Conservation (phyloP, 1,140 invertebrate species). For the Drosophila hydei region DNA sequence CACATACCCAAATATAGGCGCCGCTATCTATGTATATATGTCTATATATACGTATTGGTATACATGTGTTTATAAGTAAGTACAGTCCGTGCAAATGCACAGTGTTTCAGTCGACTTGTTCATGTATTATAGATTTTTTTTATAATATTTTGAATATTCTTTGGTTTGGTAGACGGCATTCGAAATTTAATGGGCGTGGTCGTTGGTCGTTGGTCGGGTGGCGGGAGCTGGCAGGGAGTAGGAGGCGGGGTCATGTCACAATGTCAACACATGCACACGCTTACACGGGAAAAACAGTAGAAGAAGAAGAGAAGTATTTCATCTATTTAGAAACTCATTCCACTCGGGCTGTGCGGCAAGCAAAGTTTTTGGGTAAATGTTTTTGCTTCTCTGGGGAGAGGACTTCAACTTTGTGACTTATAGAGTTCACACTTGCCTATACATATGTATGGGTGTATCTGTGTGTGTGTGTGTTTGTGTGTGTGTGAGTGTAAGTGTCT, state of each 20-base stretch:
- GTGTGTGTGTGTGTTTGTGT: background rate
- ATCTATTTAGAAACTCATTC: conserved; percentile 35
- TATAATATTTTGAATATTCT: conserved; percentile 28
- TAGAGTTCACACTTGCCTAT: conserved; percentile 6
- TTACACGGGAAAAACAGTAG: background rate
- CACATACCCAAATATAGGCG: too few species aligned
- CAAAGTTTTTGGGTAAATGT: conserved; percentile 16
- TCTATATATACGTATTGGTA: conserved; percentile 21
- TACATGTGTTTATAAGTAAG: conserved; percentile 41
- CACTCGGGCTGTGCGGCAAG: conserved; percentile 38
- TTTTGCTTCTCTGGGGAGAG: too few species aligned
- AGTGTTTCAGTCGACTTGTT: conserved; percentile 69
- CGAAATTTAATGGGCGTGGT: conserved; percentile 23
- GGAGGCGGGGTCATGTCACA: conserved; percentile 23
- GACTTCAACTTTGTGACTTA: too few species aligned
- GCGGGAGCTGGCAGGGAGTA: background rate
- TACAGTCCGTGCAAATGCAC: conserved; percentile 61
- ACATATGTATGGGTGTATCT: background rate
- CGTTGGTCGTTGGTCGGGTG: too few species aligned
- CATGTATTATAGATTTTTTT: conserved; percentile 18
- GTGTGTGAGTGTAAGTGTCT: background rate
- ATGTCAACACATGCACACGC: conserved; percentile 34
- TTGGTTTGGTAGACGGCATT: conserved; percentile 45
- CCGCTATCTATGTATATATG: conserved; percentile 21
- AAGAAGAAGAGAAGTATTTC: conserved; percentile 30